phyloP scores from a whole-genome alignment of 2,888 invertebrate species.

The Panorpa germanica region DNA sequence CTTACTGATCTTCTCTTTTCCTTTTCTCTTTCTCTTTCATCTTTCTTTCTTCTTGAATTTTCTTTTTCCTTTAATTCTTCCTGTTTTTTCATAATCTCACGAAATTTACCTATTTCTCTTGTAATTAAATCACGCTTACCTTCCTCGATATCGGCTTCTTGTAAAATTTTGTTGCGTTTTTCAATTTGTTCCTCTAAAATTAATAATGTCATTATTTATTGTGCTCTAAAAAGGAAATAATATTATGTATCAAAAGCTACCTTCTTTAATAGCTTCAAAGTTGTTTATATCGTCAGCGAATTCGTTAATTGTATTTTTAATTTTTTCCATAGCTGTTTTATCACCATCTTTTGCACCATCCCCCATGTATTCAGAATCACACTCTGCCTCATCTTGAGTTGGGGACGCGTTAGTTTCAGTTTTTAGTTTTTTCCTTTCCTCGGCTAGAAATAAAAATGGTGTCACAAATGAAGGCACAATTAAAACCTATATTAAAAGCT shows the following conservation, averaged over 20 bases:
- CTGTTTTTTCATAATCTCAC: conserved; percentile 51
- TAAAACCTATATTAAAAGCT: too few relatives aligned
- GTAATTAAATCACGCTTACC: conserved; percentile 92
- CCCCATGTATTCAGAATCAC: conserved; percentile 45
- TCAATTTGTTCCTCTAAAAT: conserved; percentile 43
- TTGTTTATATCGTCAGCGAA: conserved; percentile 61
- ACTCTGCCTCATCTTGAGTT: conserved; percentile 32
- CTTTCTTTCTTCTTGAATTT: conserved; percentile 25
- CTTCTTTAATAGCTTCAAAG: conserved; percentile 43
- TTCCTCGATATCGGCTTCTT: conserved; percentile 84
- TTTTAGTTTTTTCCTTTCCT: conserved; percentile 35
- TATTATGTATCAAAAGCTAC: conserved; percentile 17
- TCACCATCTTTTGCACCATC: conserved; percentile 56
- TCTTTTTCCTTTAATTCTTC: conserved; percentile 28
- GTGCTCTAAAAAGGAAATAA: background rate
- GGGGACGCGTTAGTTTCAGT: conserved; percentile 34
- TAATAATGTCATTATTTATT: background rate
- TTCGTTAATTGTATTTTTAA: conserved; percentile 64
- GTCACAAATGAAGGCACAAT: conserved; percentile 5
- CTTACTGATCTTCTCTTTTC: conserved; percentile 19
- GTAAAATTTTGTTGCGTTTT: conserved; percentile 45
- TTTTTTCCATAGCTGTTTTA: conserved; percentile 52
- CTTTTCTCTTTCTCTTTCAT: conserved; percentile 23
- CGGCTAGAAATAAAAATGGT: conserved; percentile 22
- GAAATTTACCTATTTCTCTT: conserved; percentile 92